Percentiles rank a stretch among this genome's conserved stretches.
These are phyloP conservation scores for Thunnus albacares DNA, from an alignment of 2,797 vertebrate species.

Conservation along the genomic window DNA sequence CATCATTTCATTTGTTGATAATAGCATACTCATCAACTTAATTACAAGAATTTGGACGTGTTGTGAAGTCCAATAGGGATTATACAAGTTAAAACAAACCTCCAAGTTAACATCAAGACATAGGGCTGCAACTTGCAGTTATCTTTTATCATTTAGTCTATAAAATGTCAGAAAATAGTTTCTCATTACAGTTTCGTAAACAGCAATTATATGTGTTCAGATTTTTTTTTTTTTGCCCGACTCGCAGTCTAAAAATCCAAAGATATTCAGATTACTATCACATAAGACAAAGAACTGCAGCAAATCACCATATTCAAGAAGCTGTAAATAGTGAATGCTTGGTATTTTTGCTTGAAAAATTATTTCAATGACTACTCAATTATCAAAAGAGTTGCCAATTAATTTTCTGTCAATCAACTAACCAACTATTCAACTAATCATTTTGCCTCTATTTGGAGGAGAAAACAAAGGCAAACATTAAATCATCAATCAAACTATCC, in stretches of 20 bases:
- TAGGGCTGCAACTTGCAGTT: neutral
- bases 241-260: no score
- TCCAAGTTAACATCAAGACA: neutral
- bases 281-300: neutral
- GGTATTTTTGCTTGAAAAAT: neutral
- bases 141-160: no score
- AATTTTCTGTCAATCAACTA: neutral
- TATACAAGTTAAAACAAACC: neutral
- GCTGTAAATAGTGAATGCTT: neutral
- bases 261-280: no score
- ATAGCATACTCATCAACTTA: neutral
- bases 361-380: neutral
- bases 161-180: no score
- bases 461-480: neutral
- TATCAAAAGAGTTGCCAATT: neutral
- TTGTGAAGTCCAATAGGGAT: neutral
- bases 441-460: neutral
- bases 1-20: neutral
- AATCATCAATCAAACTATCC: neutral
- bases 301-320: neutral
- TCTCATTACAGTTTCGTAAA: neutral
- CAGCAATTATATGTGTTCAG: neutral
- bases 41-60: neutral
- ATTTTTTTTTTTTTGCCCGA: neutral
- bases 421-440: neutral